A percentile compares a stretch with the other conserved stretches of the same genome.
Conservation (phyloP, 2,797 vertebrate species). For the Phalanger gymnotis region DNA sequence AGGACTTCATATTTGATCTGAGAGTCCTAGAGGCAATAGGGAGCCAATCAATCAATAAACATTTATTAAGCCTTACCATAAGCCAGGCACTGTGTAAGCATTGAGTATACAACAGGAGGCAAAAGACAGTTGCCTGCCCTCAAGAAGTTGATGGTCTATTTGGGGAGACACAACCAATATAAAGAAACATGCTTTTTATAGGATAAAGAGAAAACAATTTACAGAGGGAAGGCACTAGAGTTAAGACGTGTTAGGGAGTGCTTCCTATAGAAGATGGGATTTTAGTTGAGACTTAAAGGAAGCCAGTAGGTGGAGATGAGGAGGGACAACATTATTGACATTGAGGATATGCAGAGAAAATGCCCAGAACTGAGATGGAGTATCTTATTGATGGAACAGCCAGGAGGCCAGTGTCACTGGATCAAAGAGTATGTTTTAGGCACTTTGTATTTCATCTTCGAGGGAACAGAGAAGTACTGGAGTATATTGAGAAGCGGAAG, state of each 20-base stretch:
- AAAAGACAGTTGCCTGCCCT: neutral
- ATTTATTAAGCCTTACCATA: neutral
- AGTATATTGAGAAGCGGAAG: neutral
- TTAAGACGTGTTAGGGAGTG: neutral
- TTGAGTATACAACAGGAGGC: neutral
- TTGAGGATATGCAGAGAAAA: neutral
- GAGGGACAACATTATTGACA: neutral
- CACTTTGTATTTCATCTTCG: neutral
- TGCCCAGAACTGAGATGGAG: neutral
- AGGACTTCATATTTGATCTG: neutral
- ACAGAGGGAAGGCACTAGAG: neutral
- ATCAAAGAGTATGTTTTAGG: neutral
- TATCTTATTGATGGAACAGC: neutral
- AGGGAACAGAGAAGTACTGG: neutral
- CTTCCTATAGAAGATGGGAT: neutral
- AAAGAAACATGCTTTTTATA: neutral
- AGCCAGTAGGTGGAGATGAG: neutral
- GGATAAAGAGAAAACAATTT: neutral
- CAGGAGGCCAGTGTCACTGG: neutral
- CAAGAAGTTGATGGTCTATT: neutral
- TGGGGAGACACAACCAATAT: neutral
- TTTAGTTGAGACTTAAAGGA: neutral
- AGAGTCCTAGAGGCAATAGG: neutral
- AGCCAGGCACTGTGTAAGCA: neutral
- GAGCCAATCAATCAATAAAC: neutral